Conservation (phyloP, 1,140 invertebrate species). For the Globodera rostochiensis region DNA sequence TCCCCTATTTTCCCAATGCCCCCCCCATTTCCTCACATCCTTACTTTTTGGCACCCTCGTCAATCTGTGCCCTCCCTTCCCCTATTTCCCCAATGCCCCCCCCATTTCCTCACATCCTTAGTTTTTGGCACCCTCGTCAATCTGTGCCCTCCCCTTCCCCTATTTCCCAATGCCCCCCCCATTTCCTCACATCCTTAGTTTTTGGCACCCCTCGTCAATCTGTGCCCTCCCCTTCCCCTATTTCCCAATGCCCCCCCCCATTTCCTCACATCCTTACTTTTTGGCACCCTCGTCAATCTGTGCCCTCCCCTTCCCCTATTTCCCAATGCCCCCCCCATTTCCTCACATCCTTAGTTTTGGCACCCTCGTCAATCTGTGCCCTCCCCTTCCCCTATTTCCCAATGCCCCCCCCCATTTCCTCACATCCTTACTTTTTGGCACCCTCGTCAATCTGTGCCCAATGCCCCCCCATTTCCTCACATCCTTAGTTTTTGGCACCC, state of each 20-base stretch:
- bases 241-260: background rate
- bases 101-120: background rate
- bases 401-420: too few species aligned
- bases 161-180: background rate
- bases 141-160: background rate
- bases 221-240: background rate
- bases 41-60: background rate
- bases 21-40: background rate
- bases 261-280: background rate
- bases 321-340: too few species aligned
- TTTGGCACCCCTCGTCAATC: background rate
- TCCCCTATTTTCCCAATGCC: background rate
- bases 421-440: background rate
- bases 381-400: background rate
- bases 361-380: background rate
- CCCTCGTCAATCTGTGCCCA: too few species aligned
- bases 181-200: background rate
- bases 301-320: background rate
- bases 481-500: background rate
- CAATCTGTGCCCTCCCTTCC: background rate
- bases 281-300: background rate
- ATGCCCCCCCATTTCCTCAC: background rate
- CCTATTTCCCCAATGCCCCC: background rate
- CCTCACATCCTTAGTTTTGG: background rate
- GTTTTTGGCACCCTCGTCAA: background rate